Base-by-base conservation (phyloP, 2,113 vertebrate genomes). In the Pelmatolapia mariae region DNA sequence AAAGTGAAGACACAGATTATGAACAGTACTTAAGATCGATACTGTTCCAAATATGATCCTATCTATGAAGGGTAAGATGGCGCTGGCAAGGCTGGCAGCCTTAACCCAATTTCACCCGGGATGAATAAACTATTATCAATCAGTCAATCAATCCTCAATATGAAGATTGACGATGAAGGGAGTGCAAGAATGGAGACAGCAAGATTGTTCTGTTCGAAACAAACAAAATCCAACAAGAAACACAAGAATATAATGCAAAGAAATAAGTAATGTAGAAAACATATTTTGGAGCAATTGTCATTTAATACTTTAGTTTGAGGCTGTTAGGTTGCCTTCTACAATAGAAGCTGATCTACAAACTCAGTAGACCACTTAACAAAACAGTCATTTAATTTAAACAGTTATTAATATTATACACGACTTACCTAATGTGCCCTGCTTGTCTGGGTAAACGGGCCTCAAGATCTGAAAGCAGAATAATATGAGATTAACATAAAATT, bases 381-480 rank as follows among this genome's bases (percentile, higher is more conserved):
- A 40, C 9, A 57, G 3, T 40, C 3, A 16, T 26, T 18, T 56
- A 73, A 40, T 33, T 52, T 81, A 13, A 24, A 38, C 10, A 82
- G 31, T n/a, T 43, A 16, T 29, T 18, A 89, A 38, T 10, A 71
- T 15, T 12, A 52, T 19, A 6, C 8, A 59, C 3, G 2, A 90
- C 97, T 98, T 93, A 99, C 98, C 97, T 93, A 94, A 94, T 1
- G 97, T 91, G 8, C 96, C 82, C 29, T 92, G 92, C 50, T 97
- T 96, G 86, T 99, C 98, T 87, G 97, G 97, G 73, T 97, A 98
- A 87, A 98, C 95, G 4, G 97, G 97, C 83, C 97, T 96, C 95
- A 99, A 96, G 81, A 98, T 96, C 98, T 97, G 96, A 88, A 95
- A 91, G 82, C 50, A 93, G 47, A 92, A 80, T 68, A 53, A 90